phyloP scores from a whole-genome alignment of 2,113 vertebrate genomes.

The Craseonycteris thonglongyai region DNA sequence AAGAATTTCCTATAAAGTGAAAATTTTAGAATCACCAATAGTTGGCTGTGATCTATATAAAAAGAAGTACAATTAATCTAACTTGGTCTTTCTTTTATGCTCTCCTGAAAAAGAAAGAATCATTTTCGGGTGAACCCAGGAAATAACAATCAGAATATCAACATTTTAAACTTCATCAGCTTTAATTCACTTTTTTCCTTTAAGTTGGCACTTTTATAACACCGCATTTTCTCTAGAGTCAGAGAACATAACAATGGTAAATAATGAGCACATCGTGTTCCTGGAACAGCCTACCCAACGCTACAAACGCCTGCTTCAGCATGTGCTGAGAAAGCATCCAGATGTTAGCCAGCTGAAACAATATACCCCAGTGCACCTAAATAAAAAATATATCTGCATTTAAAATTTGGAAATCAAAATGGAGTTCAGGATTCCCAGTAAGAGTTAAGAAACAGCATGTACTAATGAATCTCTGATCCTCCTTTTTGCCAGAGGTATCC shows the following conservation, averaged over 20 bases:
- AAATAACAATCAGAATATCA: constrained; percentile 26
- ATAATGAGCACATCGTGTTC: constrained; percentile 54
- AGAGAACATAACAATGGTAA: constrained; percentile 47
- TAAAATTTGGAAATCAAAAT: constrained; percentile 11
- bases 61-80: not conserved
- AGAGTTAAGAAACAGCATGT: constrained; percentile 23
- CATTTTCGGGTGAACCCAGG: not conserved
- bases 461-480: not conserved
- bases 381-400: constrained; percentile 45
- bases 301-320: not conserved
- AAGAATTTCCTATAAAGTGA: not conserved
- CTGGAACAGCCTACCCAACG: constrained; percentile 41
- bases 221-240: constrained; percentile 44
- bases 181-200: constrained; percentile 49
- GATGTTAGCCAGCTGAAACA: constrained; percentile 64
- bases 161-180: constrained; percentile 24
- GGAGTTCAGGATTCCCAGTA: not conserved
- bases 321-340: constrained; percentile 53
- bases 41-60: not conserved
- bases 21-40: not conserved
- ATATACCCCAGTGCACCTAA: constrained; percentile 35
- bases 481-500: not conserved
- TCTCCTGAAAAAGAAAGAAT: not conserved
- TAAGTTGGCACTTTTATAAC: constrained; percentile 22
- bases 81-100: not conserved